Evolutionary conservation across 2,113 vertebrate species (phyloP).

Genomic region (Illadopsis cleaveri): DNA sequence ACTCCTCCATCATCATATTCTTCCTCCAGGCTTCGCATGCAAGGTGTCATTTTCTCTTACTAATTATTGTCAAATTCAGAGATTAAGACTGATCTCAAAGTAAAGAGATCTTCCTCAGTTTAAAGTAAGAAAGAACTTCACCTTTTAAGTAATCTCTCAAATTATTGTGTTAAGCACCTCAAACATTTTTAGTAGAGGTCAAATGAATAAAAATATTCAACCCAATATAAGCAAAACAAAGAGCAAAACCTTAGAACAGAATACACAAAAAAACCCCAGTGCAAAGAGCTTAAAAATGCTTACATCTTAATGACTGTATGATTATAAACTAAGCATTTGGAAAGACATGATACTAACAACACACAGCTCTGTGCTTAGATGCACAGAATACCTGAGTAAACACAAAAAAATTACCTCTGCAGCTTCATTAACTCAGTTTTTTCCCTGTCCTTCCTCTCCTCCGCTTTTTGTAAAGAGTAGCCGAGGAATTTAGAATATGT

Average conservation of each 20-base stretch:
- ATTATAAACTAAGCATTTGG: neutral
- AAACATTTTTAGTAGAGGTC: neutral
- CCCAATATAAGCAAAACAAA: neutral
- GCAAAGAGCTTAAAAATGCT: neutral
- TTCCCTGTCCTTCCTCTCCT: neutral
- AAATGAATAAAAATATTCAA: neutral
- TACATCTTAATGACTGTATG: neutral
- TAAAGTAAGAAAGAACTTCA: neutral
- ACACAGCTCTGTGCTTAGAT: neutral
- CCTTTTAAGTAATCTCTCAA: neutral
- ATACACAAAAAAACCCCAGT: neutral
- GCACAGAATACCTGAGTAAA: neutral
- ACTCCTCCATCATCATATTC: conserved; percentile 11
- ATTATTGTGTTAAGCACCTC: neutral
- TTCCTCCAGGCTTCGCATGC: neutral
- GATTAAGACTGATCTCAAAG: neutral
- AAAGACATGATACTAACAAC: neutral
- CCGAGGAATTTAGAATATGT: neutral
- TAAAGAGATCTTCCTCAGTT: neutral
- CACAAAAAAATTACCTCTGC: neutral
- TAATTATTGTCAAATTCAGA: conserved; percentile 5
- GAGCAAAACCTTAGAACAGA: neutral
- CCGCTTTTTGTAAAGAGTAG: neutral
- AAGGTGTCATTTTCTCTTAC: neutral
- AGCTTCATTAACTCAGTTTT: neutral